Base-by-base conservation (phyloP, 1,140 invertebrate species). In the Heliothis subflexa region DNA sequence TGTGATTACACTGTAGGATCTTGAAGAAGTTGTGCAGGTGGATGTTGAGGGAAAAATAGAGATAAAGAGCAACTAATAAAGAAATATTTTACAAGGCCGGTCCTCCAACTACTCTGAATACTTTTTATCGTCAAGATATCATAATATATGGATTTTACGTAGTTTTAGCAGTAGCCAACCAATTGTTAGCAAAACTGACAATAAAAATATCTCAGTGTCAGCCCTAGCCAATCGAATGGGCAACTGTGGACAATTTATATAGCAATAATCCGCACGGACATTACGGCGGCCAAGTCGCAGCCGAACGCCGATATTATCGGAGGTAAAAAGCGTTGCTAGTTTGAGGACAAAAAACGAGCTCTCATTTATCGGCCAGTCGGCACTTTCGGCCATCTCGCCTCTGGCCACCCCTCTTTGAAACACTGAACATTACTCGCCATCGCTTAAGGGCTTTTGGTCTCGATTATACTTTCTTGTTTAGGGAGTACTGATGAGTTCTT, bases 161-260 rank as follows among this genome's bases (percentile, higher is more conserved):
- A 7, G 3, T 5, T 2, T 5, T 0, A 33, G 3, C 33, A 33
- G 33, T 3, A 33, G 33, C 33, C 28, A 33, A 3, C 7, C 1
- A 33, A 33, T 2, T 33, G 3, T 33, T 33, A 33, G 33, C 33
- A 33, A 33, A 33, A 4, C 33, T 4, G 7, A 4, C 0, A 0
- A 5, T 7, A 40, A 40, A 40, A 40, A 7, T 7, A 40, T 40
- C 33, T 9, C 33, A 3, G 5, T 68, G 72, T 13, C 90, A 94
- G 33, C 93, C 93, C 91, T 93, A 86, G 4, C 49, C 80, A 93
- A 92, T 90, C 83, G 86, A 89, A 89, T 91, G 89, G 88, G 90
- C 89, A 93, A 91, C 85, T 89, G 88, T 83, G 90, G 87, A 91
- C 93, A 94, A 94, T 94, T 94, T 94, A 94, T 94, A 94, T 91